A percentile compares a stretch with the other conserved stretches of the same genome.
Evolutionary conservation across 1,140 invertebrate species (phyloP).

Genomic region (Drosophila littoralis): DNA sequence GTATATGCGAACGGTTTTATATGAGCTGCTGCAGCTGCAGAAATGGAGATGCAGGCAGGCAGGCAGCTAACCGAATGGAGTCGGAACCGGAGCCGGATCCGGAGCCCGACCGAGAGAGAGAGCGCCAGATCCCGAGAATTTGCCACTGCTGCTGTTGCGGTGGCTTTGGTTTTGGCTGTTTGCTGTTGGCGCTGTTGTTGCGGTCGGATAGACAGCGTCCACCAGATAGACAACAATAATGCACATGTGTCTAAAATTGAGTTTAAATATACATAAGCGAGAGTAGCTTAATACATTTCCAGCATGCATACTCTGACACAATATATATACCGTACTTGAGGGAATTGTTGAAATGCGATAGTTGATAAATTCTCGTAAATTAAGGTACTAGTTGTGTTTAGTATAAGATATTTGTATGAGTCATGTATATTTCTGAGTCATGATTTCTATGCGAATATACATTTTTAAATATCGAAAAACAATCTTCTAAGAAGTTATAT

Average conservation of each 20-base stretch:
- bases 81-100: conserved; percentile 6
- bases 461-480: no score
- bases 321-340: no score
- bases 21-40: conserved; percentile 59
- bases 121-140: conserved; percentile 22
- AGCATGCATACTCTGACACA: not conserved
- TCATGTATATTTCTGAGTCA: no score
- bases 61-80: conserved; percentile 31
- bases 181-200: conserved; percentile 77
- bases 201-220: conserved; percentile 78
- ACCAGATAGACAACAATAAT: conserved; percentile 79
- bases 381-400: no score
- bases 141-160: conserved; percentile 62
- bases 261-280: conserved; percentile 71
- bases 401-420: no score
- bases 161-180: conserved; percentile 73
- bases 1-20: conserved; percentile 75
- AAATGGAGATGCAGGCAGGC: conserved; percentile 38
- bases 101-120: conserved; percentile 12
- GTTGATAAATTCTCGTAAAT: no score
- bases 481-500: no score
- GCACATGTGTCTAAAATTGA: conserved; percentile 81
- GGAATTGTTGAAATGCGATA: no score
- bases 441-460: no score
- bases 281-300: conserved; percentile 8